Conservation (phyloP, 2,888 invertebrate genomes). For the Alcis repandata region DNA sequence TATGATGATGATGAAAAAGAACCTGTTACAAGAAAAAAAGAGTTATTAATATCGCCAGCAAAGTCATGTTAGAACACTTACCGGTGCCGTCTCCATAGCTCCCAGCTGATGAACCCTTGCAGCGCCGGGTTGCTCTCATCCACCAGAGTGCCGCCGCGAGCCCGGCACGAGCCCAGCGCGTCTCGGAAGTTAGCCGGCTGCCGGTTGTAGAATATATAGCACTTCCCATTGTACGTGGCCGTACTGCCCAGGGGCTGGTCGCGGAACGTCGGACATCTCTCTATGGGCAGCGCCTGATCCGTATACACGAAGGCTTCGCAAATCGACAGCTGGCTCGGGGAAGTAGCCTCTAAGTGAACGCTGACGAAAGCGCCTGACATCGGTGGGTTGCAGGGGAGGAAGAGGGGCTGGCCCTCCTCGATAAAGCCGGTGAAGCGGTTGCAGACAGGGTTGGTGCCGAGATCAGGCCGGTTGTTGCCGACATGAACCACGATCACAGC, state of each 20-base stretch:
- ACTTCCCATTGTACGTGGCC: slow-evolving; percentile 97
- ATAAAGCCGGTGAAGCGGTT: slow-evolving; percentile 95
- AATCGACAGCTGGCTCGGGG: slow-evolving; percentile 92
- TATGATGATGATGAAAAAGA: no score
- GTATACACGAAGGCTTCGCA: slow-evolving; percentile 98
- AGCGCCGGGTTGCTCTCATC: slow-evolving; percentile 97
- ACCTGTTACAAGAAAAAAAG: not conserved
- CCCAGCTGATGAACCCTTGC: slow-evolving; percentile 98
- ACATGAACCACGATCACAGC: slow-evolving; percentile 96
- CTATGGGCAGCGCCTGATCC: slow-evolving; percentile 95
- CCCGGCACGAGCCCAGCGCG: slow-evolving; percentile 92
- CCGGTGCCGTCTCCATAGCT: slow-evolving; percentile 95
- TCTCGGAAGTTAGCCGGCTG: slow-evolving; percentile 94
- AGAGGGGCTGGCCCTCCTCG: slow-evolving; percentile 96
- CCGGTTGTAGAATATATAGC: slow-evolving; percentile 96
- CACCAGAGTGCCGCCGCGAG: slow-evolving; percentile 93
- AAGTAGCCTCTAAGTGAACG: slow-evolving; percentile 93
- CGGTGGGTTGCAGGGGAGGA: slow-evolving; percentile 97
- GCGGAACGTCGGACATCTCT: slow-evolving; percentile 96
- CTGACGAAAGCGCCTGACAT: slow-evolving; percentile 98
- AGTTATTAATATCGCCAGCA: slow-evolving; percentile 38
- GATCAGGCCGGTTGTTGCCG: slow-evolving; percentile 96
- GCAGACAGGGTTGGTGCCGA: slow-evolving; percentile 96
- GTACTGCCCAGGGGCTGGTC: slow-evolving; percentile 97
- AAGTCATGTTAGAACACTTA: slow-evolving; percentile 59